phyloP scores from a whole-genome alignment of 2,797 vertebrate genomes.

The Hapalemur alaotrensis region DNA sequence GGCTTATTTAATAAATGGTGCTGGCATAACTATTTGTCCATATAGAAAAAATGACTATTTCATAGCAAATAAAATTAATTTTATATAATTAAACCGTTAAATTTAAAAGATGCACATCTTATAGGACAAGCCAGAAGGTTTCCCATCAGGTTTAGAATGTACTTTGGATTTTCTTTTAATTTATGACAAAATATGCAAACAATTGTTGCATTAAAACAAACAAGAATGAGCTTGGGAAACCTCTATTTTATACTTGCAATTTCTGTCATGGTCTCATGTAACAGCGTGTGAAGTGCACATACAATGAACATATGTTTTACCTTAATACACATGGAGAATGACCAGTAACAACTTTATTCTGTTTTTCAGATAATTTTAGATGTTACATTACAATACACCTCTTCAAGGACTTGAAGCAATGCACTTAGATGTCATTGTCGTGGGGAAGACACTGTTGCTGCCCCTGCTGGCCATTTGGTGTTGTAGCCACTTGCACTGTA shows the following conservation, averaged over 20 bases:
- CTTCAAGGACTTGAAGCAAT: not conserved
- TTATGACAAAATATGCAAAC: not conserved
- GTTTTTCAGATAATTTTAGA: not conserved
- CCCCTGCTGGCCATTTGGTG: not conserved
- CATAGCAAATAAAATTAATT: not conserved
- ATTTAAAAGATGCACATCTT: not conserved
- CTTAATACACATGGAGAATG: not conserved
- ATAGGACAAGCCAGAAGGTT: not conserved
- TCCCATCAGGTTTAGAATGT: not conserved
- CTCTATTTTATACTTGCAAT: not conserved
- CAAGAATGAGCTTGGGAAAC: not conserved
- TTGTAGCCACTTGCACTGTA: rapidly evolving
- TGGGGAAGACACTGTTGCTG: not conserved
- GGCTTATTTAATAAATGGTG: not conserved
- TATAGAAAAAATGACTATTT: not conserved
- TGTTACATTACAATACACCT: not conserved
- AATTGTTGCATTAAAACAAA: not conserved
- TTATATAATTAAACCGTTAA: not conserved
- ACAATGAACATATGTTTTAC: not conserved
- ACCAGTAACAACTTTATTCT: not conserved
- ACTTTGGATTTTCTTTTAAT: not conserved
- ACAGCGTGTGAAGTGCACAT: not conserved
- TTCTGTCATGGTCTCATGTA: not conserved
- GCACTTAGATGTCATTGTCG: not conserved
- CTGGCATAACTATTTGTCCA: not conserved